phyloP scores from a whole-genome alignment of 2,888 invertebrate species.

The Drosophila infuscata region DNA sequence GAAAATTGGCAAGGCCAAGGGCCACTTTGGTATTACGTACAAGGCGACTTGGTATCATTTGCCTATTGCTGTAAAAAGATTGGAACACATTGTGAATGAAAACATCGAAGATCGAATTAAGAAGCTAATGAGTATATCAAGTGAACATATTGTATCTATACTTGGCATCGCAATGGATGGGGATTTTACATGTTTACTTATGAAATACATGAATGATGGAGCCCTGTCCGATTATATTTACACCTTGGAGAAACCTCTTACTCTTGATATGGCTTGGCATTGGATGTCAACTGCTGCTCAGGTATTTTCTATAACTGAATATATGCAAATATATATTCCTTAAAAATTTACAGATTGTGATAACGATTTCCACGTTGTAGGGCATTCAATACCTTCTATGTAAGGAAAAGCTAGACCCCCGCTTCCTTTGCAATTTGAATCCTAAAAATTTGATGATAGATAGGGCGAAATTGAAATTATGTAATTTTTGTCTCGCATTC shows the following conservation, averaged over 20 bases:
- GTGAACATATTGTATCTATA: fast-evolving
- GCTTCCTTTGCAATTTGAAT: neutral
- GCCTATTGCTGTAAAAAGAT: neutral
- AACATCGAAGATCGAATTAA: neutral
- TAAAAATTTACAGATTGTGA: neutral
- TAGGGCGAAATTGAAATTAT: neutral
- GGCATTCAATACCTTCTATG: fast-evolving
- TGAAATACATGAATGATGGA: neutral
- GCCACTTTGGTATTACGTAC: neutral
- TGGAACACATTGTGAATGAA: neutral
- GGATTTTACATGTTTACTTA: neutral
- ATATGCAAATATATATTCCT: neutral
- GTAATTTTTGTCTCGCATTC: neutral
- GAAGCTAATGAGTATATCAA: neutral
- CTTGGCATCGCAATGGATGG: neutral
- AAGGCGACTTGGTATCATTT: neutral
- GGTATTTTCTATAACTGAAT: neutral
- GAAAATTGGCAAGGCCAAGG: neutral
- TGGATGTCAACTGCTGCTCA: neutral
- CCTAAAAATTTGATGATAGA: neutral
- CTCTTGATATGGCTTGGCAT: fast-evolving
- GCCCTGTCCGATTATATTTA: neutral
- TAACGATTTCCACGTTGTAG: neutral
- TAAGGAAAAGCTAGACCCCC: neutral
- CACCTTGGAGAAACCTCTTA: too few species aligned